phyloP scores from a whole-genome alignment of 2,888 invertebrate species.

The Caenorhabditis drosophilae region DNA sequence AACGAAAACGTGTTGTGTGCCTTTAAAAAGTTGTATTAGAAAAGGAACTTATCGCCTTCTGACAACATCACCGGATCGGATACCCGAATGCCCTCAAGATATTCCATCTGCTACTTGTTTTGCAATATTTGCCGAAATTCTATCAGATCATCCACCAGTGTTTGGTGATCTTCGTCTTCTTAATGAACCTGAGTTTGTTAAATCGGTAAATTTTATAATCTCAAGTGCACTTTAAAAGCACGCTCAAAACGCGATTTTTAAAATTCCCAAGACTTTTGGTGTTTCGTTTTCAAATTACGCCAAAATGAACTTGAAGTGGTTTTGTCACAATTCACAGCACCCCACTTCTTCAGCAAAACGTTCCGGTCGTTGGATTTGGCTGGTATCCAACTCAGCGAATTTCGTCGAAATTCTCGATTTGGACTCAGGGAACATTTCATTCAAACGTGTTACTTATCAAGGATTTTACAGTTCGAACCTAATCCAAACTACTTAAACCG shows the following conservation, averaged over 20 bases:
- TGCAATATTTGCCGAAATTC: conserved; percentile 26
- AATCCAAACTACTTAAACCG: conserved; percentile 6
- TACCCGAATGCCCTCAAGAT: conserved; percentile 38
- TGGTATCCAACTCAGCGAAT: conserved; percentile 41
- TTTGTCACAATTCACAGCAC: background rate
- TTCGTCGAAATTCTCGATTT: conserved; percentile 28
- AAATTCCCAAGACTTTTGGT: too few relatives aligned
- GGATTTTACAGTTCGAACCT: conserved; percentile 23
- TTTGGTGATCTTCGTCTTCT: conserved; percentile 19
- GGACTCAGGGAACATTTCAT: conserved; percentile 32
- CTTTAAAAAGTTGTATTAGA: conserved; percentile 8
- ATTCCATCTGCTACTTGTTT: conserved; percentile 12
- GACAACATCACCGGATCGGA: conserved; percentile 26
- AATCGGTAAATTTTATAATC: conserved; percentile 2
- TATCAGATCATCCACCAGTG: conserved; percentile 18
- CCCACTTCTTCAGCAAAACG: conserved; percentile 18
- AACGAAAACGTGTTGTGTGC: background rate
- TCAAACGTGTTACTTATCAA: conserved; percentile 30
- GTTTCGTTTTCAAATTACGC: too few relatives aligned
- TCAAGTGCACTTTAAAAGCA: too few relatives aligned
- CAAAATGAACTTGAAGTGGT: background rate
- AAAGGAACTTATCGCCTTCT: conserved; percentile 30
- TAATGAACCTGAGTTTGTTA: conserved; percentile 25
- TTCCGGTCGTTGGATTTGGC: conserved; percentile 32
- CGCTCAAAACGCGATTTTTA: too few relatives aligned